These are phyloP conservation scores for Taenioides sp. DNA, from an alignment of 2,797 vertebrate species.

Conservation along the genomic window DNA sequence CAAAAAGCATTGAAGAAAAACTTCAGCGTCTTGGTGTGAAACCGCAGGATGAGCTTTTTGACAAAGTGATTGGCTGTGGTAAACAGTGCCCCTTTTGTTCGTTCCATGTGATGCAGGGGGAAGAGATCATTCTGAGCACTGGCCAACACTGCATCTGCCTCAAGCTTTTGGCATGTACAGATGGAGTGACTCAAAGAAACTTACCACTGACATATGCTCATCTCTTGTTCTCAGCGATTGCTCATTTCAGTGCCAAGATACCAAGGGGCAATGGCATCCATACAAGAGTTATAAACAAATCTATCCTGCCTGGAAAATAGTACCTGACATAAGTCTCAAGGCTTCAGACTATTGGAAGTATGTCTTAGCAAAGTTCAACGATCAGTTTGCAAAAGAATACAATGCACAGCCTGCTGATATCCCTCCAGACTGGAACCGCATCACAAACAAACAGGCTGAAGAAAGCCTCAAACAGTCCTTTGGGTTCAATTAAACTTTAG, in stretches of 20 bases:
- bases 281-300: slow-evolving; percentile 57
- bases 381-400: slow-evolving; percentile 50
- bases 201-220: slow-evolving; percentile 44
- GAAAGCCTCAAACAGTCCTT: slow-evolving; percentile 44
- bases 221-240: slow-evolving; percentile 26
- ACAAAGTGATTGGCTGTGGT: slow-evolving; percentile 66
- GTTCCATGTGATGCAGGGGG: slow-evolving; percentile 64
- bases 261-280: fast-evolving
- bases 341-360: slow-evolving; percentile 79
- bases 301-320: slow-evolving; percentile 68
- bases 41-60: slow-evolving; percentile 64
- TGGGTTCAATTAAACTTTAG: not conserved
- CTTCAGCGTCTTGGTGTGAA: slow-evolving; percentile 32
- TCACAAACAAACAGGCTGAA: slow-evolving; percentile 42
- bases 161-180: not conserved
- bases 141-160: slow-evolving; percentile 56
- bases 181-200: fast-evolving
- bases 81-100: slow-evolving; percentile 71
- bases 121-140: slow-evolving; percentile 49
- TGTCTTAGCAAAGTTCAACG: slow-evolving; percentile 61
- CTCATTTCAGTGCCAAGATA: fast-evolving
- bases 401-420: slow-evolving; percentile 38
- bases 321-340: slow-evolving; percentile 55
- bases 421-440: slow-evolving; percentile 15
- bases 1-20: not conserved